Base-by-base conservation (phyloP, 1,140 invertebrate species). In the Eumeta japonica region DNA sequence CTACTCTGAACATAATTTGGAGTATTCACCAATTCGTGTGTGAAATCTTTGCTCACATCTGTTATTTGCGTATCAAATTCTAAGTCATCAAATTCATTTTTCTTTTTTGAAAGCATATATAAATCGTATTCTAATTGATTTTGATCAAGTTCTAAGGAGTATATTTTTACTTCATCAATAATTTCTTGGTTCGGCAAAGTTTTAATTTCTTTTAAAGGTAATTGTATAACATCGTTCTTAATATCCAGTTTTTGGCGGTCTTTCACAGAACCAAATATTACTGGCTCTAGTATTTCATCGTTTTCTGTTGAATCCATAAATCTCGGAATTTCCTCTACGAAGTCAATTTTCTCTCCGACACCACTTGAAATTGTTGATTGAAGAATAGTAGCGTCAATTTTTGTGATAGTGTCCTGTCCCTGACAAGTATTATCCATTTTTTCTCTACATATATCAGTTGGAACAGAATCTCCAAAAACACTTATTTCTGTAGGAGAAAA, bases 221-320 rank as follows among this genome's bases (percentile, higher is more conserved):
- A n/a, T n/a, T n/a, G n/a, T n/a, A n/a, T n/a, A n/a, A n/a, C n/a
- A n/a, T n/a, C n/a, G n/a, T n/a, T n/a, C n/a, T n/a, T n/a, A n/a
- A n/a, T n/a, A n/a, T n/a, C n/a, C 16, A 18, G 31, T 50, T 47
- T 61, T 35, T 58, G 63, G 34, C 75, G 55, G 42, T 75, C 55
- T 61, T 76, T 64, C 12, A 77, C 65, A 10, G 73, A 77, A 30
- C 75, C 75, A 52, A 76, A 77, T 40, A 77, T 75, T 16, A 50
- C 70, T 54, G 65, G 53, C 49, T 73, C 66, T 14, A 76, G 34
- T 36, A 31, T 28, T 30, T 42, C 31, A 19, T 40, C 48, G 34
- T 35, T 19, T 36, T 12, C 28, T 7, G 20, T 7, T 7, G 20
- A 24, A 24, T 24, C 29, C 19, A 12, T 9, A n/a, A n/a, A n/a